Base-by-base conservation (phyloP, 2,797 vertebrate genomes). In the Malurus leucopterus region DNA sequence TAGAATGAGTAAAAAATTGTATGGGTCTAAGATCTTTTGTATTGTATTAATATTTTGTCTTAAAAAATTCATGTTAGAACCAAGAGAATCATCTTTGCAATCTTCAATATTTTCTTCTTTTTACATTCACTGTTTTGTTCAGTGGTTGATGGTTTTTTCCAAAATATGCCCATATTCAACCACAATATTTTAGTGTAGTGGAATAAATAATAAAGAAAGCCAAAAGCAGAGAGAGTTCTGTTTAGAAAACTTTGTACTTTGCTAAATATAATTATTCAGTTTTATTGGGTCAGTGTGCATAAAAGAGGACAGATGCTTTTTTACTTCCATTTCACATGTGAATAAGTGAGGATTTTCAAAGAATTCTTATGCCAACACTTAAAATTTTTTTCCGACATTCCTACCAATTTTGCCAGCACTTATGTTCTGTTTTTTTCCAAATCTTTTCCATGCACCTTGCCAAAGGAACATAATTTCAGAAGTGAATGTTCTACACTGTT, bases 1-100 rank as follows among this genome's bases (percentile, higher is more conserved):
- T 47, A 80, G 23, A 15, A 20, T 55, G 32, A 93, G 13, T 46
- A 91, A 94, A 90, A 93, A 78, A 15, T 62, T 92, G 61, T 89
- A 92, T 80, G 65, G 78, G 91, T 92, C 73, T 72, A 83, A 96
- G 93, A 92, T 96, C 63, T 93, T 78, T 74, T 96, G 94, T 87
- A 88, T 78, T 93, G 88, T 76, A 90, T 76, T 81, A 94, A 91
- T 97, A 97, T 97, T 98, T 97, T 98, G 96, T 97, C 96, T 97
- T 96, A 44, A 85, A 93, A 86, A 54, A 54, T 84, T 90, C 57
- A 77, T 70, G 77, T 91, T 92, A 93, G 71, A 95, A 92, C n/a
- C 83, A 90, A 76, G 89, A 88, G 93, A 95, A 97, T 97, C 93
- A 97, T 93, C 73, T 96, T 92, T 94, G 91, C 97, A 98, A 98